Conservation (phyloP, 2,113 vertebrate species). For the Coturnix japonica region DNA sequence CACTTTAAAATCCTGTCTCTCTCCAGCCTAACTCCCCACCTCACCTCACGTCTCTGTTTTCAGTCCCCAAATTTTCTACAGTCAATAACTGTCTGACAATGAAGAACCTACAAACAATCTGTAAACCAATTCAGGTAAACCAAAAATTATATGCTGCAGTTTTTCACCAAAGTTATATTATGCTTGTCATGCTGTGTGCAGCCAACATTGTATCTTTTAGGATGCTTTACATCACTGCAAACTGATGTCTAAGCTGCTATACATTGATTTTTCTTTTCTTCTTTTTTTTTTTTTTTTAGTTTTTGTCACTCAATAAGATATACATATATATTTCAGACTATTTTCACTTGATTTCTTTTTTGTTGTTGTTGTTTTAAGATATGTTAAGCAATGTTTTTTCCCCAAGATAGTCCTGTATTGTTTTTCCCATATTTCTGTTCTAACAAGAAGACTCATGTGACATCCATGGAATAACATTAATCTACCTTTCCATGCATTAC, state of each 20-base stretch:
- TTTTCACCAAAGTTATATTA: neutral
- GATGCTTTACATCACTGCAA: neutral
- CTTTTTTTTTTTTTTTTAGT: neutral
- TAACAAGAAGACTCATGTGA: neutral
- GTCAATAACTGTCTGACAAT: neutral
- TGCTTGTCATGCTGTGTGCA: neutral
- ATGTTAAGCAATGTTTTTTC: neutral
- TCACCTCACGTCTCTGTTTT: rapidly evolving
- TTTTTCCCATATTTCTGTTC: neutral
- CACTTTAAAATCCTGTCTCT: neutral
- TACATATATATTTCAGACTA: neutral
- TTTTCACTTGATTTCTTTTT: neutral
- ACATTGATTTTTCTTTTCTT: neutral
- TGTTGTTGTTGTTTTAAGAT: neutral
- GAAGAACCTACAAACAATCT: neutral
- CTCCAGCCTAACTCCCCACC: rapidly evolving
- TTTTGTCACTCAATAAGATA: neutral
- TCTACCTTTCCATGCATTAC: conserved; percentile 10
- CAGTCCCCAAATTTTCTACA: rapidly evolving
- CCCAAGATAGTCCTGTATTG: neutral
- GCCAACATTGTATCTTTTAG: neutral
- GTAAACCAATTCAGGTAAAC: neutral
- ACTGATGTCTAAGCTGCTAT: neutral
- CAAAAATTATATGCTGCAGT: neutral
- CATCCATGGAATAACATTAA: neutral